Conservation (phyloP, 2,797 vertebrate genomes). For the Sebastes jordani region DNA sequence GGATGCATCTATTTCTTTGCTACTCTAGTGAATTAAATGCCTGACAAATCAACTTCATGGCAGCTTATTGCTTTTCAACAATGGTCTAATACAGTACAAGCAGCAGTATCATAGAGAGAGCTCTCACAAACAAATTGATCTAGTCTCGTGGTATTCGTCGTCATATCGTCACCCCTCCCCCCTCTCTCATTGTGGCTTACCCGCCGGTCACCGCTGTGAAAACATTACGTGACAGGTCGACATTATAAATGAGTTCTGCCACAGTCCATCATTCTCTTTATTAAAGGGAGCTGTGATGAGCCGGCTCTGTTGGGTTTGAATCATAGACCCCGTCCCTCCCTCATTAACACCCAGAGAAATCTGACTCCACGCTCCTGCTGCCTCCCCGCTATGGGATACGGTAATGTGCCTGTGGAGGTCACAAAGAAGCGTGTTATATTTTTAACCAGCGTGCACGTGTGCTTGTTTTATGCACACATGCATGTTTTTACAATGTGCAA, state of each 20-base stretch:
- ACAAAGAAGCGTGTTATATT: background rate
- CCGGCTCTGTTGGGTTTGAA: conserved; percentile 37
- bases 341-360: conserved; percentile 42
- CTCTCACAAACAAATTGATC: background rate
- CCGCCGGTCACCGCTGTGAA: background rate
- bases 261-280: conserved; percentile 6
- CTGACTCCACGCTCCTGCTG: conserved; percentile 10
- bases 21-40: background rate
- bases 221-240: background rate
- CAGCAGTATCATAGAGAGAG: background rate
- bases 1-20: background rate
- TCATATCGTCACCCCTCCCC: background rate
- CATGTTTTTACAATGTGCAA: background rate
- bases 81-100: no score
- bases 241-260: conserved; percentile 28
- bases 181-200: background rate
- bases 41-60: background rate
- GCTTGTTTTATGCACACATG: background rate
- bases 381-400: background rate
- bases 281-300: conserved; percentile 36
- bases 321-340: conserved; percentile 16
- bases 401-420: background rate
- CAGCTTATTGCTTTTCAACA: background rate
- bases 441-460: conserved; percentile 6
- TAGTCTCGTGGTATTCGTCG: background rate